Conservation (phyloP, 1,140 invertebrate species). For the Phthorimaea operculella region DNA sequence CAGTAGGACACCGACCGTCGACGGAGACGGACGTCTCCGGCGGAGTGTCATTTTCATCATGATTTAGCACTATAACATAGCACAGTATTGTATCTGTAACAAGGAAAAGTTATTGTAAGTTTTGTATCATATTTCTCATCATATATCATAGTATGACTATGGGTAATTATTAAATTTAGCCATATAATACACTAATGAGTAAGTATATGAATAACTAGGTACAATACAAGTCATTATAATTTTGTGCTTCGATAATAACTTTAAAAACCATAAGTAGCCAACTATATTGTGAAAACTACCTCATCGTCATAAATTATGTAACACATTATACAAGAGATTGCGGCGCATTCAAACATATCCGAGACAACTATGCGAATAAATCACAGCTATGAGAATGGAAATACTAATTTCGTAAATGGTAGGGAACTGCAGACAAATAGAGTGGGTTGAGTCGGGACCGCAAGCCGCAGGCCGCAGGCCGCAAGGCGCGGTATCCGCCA, state of each 20-base stretch:
- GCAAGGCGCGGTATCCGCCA: neutral
- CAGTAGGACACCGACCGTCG: conserved; percentile 32
- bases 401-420: neutral
- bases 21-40: conserved; percentile 26
- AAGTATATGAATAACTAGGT: no score
- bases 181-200: no score
- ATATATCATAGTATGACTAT: no score
- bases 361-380: neutral
- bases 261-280: no score
- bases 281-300: no score
- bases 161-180: no score
- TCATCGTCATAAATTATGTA: no score
- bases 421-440: conserved; percentile 1
- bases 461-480: neutral
- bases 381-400: neutral
- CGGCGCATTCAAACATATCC: neutral
- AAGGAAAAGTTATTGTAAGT: conserved; percentile 26
- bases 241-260: no score
- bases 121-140: no score
- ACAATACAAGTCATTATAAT: no score
- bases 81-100: conserved; percentile 41
- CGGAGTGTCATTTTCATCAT: conserved; percentile 39
- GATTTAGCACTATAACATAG: conserved; percentile 41
- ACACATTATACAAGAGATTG: neutral
- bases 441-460: neutral